These are phyloP conservation scores for Panorpa germanica DNA, from an alignment of 2,888 invertebrate genomes.

Conservation along the genomic window DNA sequence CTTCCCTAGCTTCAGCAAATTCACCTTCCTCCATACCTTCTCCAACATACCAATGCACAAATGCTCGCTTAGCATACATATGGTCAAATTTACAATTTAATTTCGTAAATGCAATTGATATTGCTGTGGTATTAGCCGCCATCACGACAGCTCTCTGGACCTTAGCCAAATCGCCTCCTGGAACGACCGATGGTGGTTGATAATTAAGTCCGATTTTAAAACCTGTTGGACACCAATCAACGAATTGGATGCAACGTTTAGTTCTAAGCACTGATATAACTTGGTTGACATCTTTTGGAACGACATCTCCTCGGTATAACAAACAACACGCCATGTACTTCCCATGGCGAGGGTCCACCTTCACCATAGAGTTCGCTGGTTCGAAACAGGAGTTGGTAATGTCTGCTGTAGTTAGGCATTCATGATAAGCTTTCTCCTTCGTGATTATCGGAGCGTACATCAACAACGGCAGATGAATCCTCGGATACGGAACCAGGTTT, in stretches of 20 bases:
- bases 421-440: constrained; percentile 39
- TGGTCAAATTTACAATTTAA: constrained; percentile 60
- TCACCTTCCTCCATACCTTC: constrained; percentile 55
- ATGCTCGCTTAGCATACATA: constrained; percentile 69
- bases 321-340: constrained; percentile 60
- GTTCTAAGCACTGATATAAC: constrained; percentile 53
- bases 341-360: constrained; percentile 50
- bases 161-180: constrained; percentile 56
- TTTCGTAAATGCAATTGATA: constrained; percentile 63
- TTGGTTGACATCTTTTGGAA: constrained; percentile 49
- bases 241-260: constrained; percentile 50
- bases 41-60: constrained; percentile 70
- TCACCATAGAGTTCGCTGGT: constrained; percentile 59
- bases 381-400: constrained; percentile 69
- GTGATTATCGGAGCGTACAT: constrained; percentile 54
- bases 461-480: constrained; percentile 71
- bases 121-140: constrained; percentile 67
- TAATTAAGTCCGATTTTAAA: constrained; percentile 63
- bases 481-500: constrained; percentile 67
- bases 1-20: constrained; percentile 37
- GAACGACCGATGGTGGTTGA: constrained; percentile 56
- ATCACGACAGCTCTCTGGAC: constrained; percentile 63
- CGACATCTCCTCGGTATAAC: constrained; percentile 50
- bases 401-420: constrained; percentile 41
- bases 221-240: constrained; percentile 67